A percentile compares a stretch with the other conserved stretches of the same genome.
Conservation (phyloP, 2,113 vertebrate genomes). For the Tupaia chinensis region DNA sequence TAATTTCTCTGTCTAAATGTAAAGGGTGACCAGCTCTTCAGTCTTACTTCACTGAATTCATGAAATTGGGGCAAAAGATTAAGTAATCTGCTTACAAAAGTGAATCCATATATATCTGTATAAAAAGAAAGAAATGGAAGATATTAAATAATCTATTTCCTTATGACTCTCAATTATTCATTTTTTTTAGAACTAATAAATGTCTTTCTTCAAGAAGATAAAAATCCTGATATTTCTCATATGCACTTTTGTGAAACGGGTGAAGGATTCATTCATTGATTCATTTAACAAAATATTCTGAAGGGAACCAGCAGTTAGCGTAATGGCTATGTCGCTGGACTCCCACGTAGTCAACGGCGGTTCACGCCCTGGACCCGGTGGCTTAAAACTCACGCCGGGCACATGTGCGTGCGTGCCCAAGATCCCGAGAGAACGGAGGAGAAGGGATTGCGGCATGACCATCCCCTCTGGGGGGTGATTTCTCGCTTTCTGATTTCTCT, state of each 20-base stretch:
- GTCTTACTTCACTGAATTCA: background rate
- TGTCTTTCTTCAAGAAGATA: background rate
- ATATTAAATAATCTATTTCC: background rate
- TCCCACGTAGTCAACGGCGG: no score
- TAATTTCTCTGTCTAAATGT: background rate
- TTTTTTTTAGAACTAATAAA: background rate
- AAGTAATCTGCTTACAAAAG: background rate
- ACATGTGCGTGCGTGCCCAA: no score
- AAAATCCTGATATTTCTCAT: background rate
- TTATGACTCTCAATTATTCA: background rate
- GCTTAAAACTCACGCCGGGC: no score
- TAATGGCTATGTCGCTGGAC: no score
- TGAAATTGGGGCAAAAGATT: background rate
- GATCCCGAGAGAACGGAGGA: no score
- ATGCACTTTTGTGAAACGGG: background rate
- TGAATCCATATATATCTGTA: background rate
- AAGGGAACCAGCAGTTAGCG: no score
- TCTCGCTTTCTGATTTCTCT: no score
- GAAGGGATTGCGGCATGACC: no score
- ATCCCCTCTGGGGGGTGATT: no score
- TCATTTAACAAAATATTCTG: slow-evolving; percentile 1
- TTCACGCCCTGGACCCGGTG: no score
- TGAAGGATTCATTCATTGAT: background rate
- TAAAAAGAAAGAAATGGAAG: background rate
- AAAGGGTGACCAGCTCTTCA: background rate